A percentile compares a stretch with the other conserved stretches of the same genome.
Conservation (phyloP, 2,888 invertebrate genomes). For the Phengaris arion region DNA sequence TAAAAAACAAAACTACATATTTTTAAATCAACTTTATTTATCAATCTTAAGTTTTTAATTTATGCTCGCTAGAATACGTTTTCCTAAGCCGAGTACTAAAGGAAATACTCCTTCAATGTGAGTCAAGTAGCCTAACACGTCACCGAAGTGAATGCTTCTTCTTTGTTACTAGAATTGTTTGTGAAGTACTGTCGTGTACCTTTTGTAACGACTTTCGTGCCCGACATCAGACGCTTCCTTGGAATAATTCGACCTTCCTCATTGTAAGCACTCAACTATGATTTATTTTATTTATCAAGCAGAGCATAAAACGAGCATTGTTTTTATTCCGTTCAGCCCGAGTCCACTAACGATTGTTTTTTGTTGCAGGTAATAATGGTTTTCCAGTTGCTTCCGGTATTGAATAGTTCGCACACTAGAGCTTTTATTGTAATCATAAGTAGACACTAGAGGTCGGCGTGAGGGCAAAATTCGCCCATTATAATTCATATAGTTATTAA, state of each 20-base stretch:
- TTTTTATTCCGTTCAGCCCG: background rate
- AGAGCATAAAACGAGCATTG: background rate
- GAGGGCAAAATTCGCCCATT: no score
- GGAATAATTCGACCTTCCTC: background rate
- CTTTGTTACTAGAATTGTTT: no score
- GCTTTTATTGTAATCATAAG: background rate
- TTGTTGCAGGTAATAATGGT: constrained; percentile 7
- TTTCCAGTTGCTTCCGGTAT: constrained; percentile 1
- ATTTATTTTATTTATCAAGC: background rate
- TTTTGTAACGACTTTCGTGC: background rate
- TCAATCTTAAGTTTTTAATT: no score
- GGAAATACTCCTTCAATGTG: no score
- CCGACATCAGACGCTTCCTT: background rate
- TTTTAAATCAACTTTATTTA: no score
- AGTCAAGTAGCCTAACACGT: no score
- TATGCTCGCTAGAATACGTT: no score
- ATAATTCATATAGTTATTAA: no score
- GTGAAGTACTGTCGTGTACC: no score
- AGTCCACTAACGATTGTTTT: background rate
- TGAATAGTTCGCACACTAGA: background rate
- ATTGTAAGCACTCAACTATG: background rate
- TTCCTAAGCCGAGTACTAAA: no score
- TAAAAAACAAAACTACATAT: no score
- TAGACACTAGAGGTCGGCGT: background rate
- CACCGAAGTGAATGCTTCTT: no score